Conservation (phyloP, 2,888 invertebrate genomes). For the Cylindroiulus punctatus region DNA sequence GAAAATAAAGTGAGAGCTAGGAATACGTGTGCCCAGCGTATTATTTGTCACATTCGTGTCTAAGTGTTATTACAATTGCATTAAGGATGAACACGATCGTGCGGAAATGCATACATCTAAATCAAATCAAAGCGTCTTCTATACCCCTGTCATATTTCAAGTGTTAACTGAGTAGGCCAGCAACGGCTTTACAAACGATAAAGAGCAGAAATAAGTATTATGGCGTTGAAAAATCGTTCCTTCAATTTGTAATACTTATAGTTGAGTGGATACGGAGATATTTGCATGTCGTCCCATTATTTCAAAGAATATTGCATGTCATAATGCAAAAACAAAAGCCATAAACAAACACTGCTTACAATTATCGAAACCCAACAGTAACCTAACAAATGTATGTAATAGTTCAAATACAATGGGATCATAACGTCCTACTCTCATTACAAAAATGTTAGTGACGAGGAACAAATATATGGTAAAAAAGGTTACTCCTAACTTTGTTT, state of each 20-base stretch:
- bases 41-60: slow-evolving; percentile 38
- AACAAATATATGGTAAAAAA: too few relatives aligned
- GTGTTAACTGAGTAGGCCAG: neutral
- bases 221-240: neutral
- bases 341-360: too few relatives aligned
- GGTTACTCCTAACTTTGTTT: too few relatives aligned
- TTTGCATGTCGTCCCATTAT: too few relatives aligned
- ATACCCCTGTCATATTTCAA: neutral
- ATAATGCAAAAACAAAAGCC: too few relatives aligned
- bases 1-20: neutral
- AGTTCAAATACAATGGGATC: too few relatives aligned
- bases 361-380: too few relatives aligned
- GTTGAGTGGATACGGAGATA: too few relatives aligned
- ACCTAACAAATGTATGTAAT: too few relatives aligned
- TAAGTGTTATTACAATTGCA: slow-evolving; percentile 21
- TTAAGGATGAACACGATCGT: slow-evolving; percentile 5
- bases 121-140: neutral
- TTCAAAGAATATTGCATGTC: too few relatives aligned
- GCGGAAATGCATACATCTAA: neutral
- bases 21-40: neutral
- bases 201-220: neutral
- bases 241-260: neutral
- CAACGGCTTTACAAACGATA: neutral
- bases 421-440: too few relatives aligned
- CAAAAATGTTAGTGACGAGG: too few relatives aligned